Percentiles rank a stretch among this genome's conserved stretches.
phyloP scores from a whole-genome alignment of 2,113 vertebrate genomes.

The Cavia aperea region DNA sequence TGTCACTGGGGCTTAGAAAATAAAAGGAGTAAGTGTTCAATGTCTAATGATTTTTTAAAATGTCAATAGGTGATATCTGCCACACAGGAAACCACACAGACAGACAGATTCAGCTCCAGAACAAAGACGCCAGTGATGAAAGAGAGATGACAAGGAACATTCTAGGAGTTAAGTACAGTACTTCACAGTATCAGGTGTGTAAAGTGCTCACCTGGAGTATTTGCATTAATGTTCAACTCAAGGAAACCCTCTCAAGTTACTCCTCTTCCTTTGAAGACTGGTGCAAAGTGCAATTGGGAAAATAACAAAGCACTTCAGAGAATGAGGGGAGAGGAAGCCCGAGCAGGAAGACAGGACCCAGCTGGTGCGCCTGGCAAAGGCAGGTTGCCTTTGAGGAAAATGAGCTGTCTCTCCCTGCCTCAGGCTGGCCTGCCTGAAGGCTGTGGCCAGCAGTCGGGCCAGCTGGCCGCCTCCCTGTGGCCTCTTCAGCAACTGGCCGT shows the following conservation, averaged over 20 bases:
- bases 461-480: background rate
- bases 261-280: constrained; percentile 12
- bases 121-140: constrained; percentile 2
- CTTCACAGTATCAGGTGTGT: background rate
- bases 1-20: background rate
- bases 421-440: background rate
- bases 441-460: fast-evolving
- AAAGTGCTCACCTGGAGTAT: constrained; percentile 45
- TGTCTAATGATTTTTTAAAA: constrained; percentile 5
- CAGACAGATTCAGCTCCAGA: background rate
- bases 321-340: background rate
- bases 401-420: background rate
- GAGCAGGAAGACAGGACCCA: no score
- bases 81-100: constrained; percentile 6
- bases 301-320: background rate
- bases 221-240: constrained; percentile 46
- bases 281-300: background rate
- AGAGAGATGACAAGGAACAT: background rate
- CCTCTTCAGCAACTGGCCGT: background rate
- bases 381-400: background rate
- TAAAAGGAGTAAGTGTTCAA: background rate
- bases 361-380: background rate
- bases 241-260: background rate
- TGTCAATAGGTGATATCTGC: background rate
- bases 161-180: background rate